Base-by-base conservation (phyloP, 2,888 invertebrate genomes). In the Caenorhabditis wallacei region DNA sequence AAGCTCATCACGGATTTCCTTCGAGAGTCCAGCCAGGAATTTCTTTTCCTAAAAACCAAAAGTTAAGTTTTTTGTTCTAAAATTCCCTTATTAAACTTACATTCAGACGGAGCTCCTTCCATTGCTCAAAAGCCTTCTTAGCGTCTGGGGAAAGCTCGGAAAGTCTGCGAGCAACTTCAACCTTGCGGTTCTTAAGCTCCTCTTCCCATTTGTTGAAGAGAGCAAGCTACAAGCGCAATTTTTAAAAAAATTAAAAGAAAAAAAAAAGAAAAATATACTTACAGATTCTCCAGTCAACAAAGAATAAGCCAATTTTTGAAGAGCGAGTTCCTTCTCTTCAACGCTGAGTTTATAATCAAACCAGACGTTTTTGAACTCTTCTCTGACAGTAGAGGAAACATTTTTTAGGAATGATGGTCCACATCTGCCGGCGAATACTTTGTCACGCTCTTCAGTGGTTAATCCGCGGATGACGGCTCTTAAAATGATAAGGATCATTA, bases 171-270 rank as follows among this genome's bases (percentile, higher is more conserved):
- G 86, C 81, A 8, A 90, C 79, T 68, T 89, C 88, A 40, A 75
- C 69, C 72, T 90, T 90, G 43, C 89, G 74, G 46, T 82, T 83
- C 61, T 87, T 87, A 40, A 90, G 85, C 56, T 88, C 89, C 48
- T 89, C 89, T 43, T 90, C 89, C 88, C 90, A 90, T 72, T 90
- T 88, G 80, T 89, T 88, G 86, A 90, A 90, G 16, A 89, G 84
- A 35, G 86, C 88, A 10, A 89, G 86, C 90, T 90, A 72, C 64
- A 89, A 82, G n/a, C n/a, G n/a, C 13, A 18, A 56, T 11, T n/a
- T 13, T 30, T 4, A 3, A 56, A 30, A 30, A n/a, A 3, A 4
- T 30, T 3, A 35, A 30, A 16, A 56, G 2, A 16, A n/a, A 1
- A 43, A 20, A 22, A n/a, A 48, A 20, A 16, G 4, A 1, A 43